A percentile compares a stretch with the other conserved stretches of the same genome.
phyloP scores from a whole-genome alignment of 2,888 invertebrate genomes.

The Morpho deidamia region DNA sequence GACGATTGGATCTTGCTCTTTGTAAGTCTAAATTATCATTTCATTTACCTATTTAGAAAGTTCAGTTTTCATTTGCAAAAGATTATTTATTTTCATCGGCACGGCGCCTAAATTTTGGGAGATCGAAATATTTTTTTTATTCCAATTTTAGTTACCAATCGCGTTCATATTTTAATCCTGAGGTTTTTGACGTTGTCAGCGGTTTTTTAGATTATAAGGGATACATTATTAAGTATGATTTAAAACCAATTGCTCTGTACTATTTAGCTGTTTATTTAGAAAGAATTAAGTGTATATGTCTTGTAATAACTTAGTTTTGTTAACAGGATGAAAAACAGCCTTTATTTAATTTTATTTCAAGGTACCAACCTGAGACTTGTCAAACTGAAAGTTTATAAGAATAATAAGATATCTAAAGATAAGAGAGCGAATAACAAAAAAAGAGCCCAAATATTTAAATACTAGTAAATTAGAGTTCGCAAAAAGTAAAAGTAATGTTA shows the following conservation, averaged over 20 bases:
- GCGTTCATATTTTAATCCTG: slow-evolving; percentile 32
- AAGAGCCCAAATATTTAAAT: not conserved
- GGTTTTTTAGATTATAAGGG: slow-evolving; percentile 7
- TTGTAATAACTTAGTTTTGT: no score
- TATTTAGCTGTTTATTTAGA: no score
- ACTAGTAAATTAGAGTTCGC: not conserved
- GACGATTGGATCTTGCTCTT: slow-evolving; percentile 90
- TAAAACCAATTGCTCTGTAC: no score
- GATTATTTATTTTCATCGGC: slow-evolving; percentile 72
- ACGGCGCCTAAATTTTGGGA: slow-evolving; percentile 60
- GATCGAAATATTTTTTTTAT: slow-evolving; percentile 37
- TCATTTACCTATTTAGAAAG: slow-evolving; percentile 45
- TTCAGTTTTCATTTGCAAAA: slow-evolving; percentile 71
- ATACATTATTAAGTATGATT: not conserved
- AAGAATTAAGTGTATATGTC: no score
- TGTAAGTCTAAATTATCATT: slow-evolving; percentile 81
- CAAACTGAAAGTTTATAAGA: no score
- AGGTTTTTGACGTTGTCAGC: slow-evolving; percentile 18
- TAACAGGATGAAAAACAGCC: no score
- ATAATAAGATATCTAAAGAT: no score
- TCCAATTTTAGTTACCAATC: slow-evolving; percentile 23
- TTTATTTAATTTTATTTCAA: no score
- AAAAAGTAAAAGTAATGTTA: not conserved
- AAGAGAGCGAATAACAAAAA: no score
- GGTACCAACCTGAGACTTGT: no score